Conservation (phyloP, 2,888 invertebrate genomes). For the Nomada fabriciana region DNA sequence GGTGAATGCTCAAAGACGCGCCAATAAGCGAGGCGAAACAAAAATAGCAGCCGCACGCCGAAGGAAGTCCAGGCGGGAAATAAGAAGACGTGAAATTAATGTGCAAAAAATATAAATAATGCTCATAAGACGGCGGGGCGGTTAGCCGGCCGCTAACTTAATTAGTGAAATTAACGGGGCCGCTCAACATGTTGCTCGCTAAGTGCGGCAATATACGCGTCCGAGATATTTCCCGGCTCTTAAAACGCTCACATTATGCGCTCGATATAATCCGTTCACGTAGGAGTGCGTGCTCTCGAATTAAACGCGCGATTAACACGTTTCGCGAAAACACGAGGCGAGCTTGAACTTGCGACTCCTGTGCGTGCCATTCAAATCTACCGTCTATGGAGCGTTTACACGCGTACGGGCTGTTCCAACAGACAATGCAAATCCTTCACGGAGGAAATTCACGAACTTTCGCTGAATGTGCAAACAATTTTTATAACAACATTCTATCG, state of each 20-base stretch:
- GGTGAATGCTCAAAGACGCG: slow-evolving; percentile 34
- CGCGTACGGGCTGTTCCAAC: not conserved
- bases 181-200: slow-evolving; percentile 78
- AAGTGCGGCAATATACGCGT: slow-evolving; percentile 73
- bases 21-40: slow-evolving; percentile 50
- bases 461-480: not conserved
- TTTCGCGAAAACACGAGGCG: slow-evolving; percentile 65
- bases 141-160: slow-evolving; percentile 80
- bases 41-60: slow-evolving; percentile 54
- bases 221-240: slow-evolving; percentile 72
- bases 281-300: slow-evolving; percentile 64
- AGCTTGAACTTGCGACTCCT: slow-evolving; percentile 21
- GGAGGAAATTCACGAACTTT: not conserved
- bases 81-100: slow-evolving; percentile 64
- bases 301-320: slow-evolving; percentile 72
- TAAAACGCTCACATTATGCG: slow-evolving; percentile 73
- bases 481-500: not conserved
- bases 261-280: slow-evolving; percentile 60
- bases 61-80: slow-evolving; percentile 59
- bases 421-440: not conserved
- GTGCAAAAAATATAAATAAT: slow-evolving; percentile 72
- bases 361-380: slow-evolving; percentile 24
- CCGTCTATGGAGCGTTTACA: not conserved
- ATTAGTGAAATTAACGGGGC: slow-evolving; percentile 83
- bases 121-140: slow-evolving; percentile 66